phyloP scores from a whole-genome alignment of 2,113 vertebrate genomes.

The Bothrops jararaca region DNA sequence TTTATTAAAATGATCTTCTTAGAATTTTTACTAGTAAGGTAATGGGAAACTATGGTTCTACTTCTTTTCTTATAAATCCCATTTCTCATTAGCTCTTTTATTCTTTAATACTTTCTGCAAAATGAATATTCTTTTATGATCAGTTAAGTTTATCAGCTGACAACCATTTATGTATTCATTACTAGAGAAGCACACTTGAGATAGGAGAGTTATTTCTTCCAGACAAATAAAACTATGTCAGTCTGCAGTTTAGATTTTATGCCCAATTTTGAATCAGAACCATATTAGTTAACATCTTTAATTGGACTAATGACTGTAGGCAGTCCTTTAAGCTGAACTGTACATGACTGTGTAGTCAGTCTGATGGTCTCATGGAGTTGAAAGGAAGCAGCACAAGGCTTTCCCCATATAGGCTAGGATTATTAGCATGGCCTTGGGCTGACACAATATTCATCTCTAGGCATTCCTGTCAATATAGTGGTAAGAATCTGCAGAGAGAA shows the following conservation, averaged over 20 bases:
- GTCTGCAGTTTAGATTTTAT: conserved; percentile 9
- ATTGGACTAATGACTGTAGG: background rate
- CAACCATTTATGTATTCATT: conserved; percentile 58
- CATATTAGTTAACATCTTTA: background rate
- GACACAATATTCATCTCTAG: background rate
- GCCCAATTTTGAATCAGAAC: conserved; percentile 1
- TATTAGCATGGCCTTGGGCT: background rate
- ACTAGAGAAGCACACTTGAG: conserved; percentile 48
- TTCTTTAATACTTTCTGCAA: conserved; percentile 64
- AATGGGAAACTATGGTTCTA: conserved; percentile 37
- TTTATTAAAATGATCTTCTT: conserved; percentile 64
- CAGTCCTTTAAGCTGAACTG: background rate
- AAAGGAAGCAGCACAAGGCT: background rate
- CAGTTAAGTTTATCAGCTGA: conserved; percentile 65
- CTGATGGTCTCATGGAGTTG: background rate
- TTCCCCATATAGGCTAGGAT: background rate
- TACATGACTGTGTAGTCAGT: background rate
- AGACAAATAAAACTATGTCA: conserved; percentile 59
- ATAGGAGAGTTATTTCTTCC: conserved; percentile 56
- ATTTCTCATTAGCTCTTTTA: conserved; percentile 66
- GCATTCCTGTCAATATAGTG: background rate
- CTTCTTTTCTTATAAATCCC: conserved; percentile 60
- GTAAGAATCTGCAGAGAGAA: background rate
- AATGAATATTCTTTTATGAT: conserved; percentile 68
- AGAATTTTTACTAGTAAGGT: conserved; percentile 57